These are phyloP conservation scores for Empidonax traillii DNA, from an alignment of 2,113 vertebrate genomes.

Conservation along the genomic window DNA sequence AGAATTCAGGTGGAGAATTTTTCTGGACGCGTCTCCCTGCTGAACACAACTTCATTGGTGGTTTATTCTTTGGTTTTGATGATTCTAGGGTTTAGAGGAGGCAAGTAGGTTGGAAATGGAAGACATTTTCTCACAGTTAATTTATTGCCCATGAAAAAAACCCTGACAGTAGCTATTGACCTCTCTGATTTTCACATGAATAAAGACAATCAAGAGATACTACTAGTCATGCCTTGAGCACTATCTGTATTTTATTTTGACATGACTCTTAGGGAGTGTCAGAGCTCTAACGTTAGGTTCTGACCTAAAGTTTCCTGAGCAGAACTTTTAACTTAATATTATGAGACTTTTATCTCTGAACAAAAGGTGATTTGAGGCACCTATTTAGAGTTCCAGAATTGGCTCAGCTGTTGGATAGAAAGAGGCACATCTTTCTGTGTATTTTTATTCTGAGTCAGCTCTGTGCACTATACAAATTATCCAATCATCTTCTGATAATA, in stretches of 20 bases:
- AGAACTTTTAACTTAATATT: background rate
- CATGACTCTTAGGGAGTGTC: background rate
- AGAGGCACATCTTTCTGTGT: background rate
- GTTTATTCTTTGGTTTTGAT: background rate
- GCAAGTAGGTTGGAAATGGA: background rate
- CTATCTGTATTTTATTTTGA: background rate
- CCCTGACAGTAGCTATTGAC: background rate
- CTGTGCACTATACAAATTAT: background rate
- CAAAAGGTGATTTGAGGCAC: background rate
- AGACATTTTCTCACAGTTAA: background rate
- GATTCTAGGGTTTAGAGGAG: background rate
- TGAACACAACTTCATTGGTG: background rate
- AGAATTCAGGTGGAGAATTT: background rate
- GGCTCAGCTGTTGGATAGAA: background rate
- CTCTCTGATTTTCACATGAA: background rate
- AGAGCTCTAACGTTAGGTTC: background rate
- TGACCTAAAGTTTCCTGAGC: background rate
- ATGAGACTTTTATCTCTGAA: background rate
- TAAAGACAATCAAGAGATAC: background rate
- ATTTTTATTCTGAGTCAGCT: background rate
- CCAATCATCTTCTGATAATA: background rate
- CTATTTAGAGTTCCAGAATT: background rate
- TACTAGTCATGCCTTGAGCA: background rate
- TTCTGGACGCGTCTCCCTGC: background rate
- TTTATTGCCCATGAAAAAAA: background rate